phyloP scores from a whole-genome alignment of 2,888 invertebrate species.

The Drosophila kuntzei region DNA sequence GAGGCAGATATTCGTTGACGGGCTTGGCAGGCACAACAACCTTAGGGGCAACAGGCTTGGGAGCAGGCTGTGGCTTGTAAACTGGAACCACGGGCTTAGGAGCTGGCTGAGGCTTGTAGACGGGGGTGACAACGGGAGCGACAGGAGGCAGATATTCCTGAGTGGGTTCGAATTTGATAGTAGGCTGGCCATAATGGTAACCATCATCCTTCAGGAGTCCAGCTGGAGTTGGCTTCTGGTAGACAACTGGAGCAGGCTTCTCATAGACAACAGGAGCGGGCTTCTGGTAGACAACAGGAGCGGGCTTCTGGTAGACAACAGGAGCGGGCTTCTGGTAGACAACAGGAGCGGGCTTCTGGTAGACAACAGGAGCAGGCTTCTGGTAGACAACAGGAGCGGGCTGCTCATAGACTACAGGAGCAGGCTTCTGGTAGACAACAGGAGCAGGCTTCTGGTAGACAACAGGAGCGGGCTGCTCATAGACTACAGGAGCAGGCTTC shows the following conservation, averaged over 20 bases:
- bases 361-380: slow-evolving; percentile 37
- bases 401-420: slow-evolving; percentile 26
- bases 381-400: slow-evolving; percentile 26
- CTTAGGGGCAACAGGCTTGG: slow-evolving; percentile 27
- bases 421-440: slow-evolving; percentile 23
- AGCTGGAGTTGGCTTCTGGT: slow-evolving; percentile 35
- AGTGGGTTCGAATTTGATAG: slow-evolving; percentile 43
- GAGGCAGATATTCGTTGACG: slow-evolving; percentile 21
- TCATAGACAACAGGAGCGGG: slow-evolving; percentile 25
- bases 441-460: slow-evolving; percentile 47
- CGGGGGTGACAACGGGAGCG: slow-evolving; percentile 15
- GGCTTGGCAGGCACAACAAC: slow-evolving; percentile 24
- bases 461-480: slow-evolving; percentile 43
- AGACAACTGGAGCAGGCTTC: slow-evolving; percentile 26
- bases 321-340: slow-evolving; percentile 47
- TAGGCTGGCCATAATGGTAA: slow-evolving; percentile 61
- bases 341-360: slow-evolving; percentile 43
- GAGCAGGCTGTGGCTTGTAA: slow-evolving; percentile 21
- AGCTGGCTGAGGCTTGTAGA: slow-evolving; percentile 21
- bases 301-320: slow-evolving; percentile 25
- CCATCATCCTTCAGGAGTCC: slow-evolving; percentile 70
- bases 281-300: slow-evolving; percentile 23
- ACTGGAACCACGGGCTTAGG: slow-evolving; percentile 35
- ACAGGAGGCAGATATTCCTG: slow-evolving; percentile 47
- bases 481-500: slow-evolving; percentile 35